These are phyloP conservation scores for Tholera decimalis DNA, from an alignment of 2,888 invertebrate species.

Conservation along the genomic window DNA sequence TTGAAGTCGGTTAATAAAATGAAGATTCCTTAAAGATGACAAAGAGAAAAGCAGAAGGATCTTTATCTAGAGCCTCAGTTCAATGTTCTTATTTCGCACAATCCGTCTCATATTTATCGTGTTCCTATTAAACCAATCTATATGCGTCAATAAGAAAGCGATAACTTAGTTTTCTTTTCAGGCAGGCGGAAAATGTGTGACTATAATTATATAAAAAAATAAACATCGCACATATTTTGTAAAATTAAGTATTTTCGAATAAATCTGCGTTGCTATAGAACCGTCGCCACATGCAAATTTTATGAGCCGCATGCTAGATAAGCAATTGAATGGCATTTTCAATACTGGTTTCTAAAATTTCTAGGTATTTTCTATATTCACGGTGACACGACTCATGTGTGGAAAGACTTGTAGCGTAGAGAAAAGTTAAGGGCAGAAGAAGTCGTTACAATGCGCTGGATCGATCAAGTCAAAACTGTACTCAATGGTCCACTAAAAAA, in stretches of 20 bases:
- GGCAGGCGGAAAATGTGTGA: neutral
- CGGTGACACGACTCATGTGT: too few species aligned
- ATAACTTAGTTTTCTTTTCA: constrained; percentile 46
- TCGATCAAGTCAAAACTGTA: too few species aligned
- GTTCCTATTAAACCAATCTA: constrained; percentile 28
- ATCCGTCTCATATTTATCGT: constrained; percentile 9
- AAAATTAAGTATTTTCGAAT: constrained; percentile 20
- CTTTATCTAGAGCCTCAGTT: too few species aligned
- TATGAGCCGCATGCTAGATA: constrained; percentile 51
- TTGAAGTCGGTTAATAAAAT: too few species aligned
- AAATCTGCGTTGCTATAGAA: constrained; percentile 30
- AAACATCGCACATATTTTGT: constrained; percentile 2
- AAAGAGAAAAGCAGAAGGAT: too few species aligned
- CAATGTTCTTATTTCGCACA: neutral
- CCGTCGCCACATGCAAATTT: constrained; percentile 38
- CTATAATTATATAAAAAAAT: neutral
- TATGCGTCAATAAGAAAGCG: constrained; percentile 29
- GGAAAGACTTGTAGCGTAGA: too few species aligned
- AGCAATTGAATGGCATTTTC: constrained; percentile 46
- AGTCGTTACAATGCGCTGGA: too few species aligned
- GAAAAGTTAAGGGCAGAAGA: too few species aligned
- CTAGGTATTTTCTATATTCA: neutral
- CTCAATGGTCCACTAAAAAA: too few species aligned
- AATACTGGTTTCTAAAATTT: constrained; percentile 9
- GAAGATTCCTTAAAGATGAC: too few species aligned